phyloP scores from a whole-genome alignment of 2,888 invertebrate genomes.

The Ectropis crepuscularia region DNA sequence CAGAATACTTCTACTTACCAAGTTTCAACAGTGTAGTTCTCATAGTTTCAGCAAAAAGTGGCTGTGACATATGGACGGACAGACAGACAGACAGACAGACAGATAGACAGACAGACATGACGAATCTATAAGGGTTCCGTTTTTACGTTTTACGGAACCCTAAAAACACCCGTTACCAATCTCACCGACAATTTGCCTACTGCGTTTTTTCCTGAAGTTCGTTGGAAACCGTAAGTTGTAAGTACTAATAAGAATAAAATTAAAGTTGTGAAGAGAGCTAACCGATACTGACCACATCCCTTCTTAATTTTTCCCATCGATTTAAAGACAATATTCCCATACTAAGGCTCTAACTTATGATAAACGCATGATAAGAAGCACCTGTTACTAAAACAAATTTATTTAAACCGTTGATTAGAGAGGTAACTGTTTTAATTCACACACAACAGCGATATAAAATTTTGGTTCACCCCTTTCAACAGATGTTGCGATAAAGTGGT shows the following conservation, averaged over 20 bases:
- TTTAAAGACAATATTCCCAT: slow-evolving; percentile 59
- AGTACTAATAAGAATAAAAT: not conserved
- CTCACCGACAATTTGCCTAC: no score
- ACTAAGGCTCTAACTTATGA: slow-evolving; percentile 50
- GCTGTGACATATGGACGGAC: no score
- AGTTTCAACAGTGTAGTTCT: no score
- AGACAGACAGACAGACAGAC: no score
- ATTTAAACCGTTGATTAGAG: not conserved
- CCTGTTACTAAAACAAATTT: slow-evolving; percentile 8
- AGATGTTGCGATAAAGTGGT: not conserved
- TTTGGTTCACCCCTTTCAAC: not conserved
- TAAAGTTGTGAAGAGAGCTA: not conserved
- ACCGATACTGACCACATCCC: slow-evolving; percentile 1
- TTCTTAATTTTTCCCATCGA: slow-evolving; percentile 22
- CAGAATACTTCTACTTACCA: no score
- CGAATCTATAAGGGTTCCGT: no score
- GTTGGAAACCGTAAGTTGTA: no score
- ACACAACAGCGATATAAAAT: not conserved
- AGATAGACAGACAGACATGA: no score
- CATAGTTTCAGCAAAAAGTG: no score
- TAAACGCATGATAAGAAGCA: slow-evolving; percentile 48
- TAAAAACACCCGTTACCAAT: no score
- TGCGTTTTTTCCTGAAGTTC: no score
- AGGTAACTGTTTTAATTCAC: not conserved
- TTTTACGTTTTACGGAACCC: no score